Evolutionary conservation across 35 echinoderm and acorn worm genomes (phyloP), one percentile per base, ranked within the genome.

Genomic region (Patiria miniata): DNA sequence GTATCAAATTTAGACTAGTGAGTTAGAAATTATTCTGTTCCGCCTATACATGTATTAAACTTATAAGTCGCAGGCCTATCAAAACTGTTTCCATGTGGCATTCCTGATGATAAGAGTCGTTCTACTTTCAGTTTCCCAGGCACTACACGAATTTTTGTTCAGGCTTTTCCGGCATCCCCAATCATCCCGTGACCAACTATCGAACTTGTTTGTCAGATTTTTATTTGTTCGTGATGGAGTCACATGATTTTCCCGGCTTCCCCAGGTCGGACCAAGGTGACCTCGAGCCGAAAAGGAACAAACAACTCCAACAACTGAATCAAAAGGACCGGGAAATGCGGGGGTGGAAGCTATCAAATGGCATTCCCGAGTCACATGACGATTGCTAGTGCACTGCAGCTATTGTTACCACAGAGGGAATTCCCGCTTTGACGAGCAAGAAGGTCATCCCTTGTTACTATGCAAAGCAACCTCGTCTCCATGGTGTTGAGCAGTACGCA

Each of bases 101-200:
- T n/a, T n/a, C n/a, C n/a, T n/a, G n/a, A n/a, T n/a, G n/a, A n/a
- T n/a, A n/a, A n/a, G n/a, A n/a, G n/a, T n/a, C n/a, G 7, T 14
- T 30, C 58, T 73, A 73, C 34, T n/a, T 73, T 73, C 22, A 34
- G 65, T 36, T 73, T 73, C 15, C 65, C 65, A 73, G 65, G 42
- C 34, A 69, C n/a, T n/a, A n/a, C n/a, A n/a, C n/a, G n/a, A 61
- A 29, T 28, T 32, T 10, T 73, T n/a, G n/a, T 73, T 73, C 65
- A 34, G n/a, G n/a, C 29, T 73, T 73, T 73, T 34, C 30, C 29
- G 34, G 65, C 26, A 23, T 47, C 29, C n/a, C 26, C 29, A 0
- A 23, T 73, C 26, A 32, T 73, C 21, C 65, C 65, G 19, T 73
- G 65, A 73, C 26, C 19, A 73, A 68, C 19, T 18, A 18, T 57